phyloP scores from a whole-genome alignment of 2,113 vertebrate genomes.

The Lasiurus cinereus region DNA sequence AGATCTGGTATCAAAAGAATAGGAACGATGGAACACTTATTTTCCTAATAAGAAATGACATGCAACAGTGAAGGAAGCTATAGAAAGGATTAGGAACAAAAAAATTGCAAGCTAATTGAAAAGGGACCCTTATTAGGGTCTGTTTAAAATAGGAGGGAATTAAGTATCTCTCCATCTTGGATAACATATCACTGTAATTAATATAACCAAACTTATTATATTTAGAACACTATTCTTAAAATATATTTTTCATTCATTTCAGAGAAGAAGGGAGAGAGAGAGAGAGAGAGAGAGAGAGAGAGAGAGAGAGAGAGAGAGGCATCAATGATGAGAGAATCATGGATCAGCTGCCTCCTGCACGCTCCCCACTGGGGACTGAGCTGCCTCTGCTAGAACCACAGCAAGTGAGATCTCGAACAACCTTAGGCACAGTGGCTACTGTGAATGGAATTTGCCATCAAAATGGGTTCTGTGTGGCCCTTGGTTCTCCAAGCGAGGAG shows the following conservation, averaged over 20 bases:
- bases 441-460: neutral
- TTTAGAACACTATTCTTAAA: no score
- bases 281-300: no score
- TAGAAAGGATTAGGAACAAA: slow-evolving; percentile 34
- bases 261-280: no score
- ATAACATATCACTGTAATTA: neutral
- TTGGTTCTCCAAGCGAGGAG: neutral
- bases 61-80: slow-evolving; percentile 31
- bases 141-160: neutral
- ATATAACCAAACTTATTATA: slow-evolving; percentile 1
- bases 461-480: neutral
- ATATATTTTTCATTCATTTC: no score
- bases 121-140: neutral
- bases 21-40: neutral
- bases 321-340: no score
- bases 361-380: neutral
- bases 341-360: no score
- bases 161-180: neutral
- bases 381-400: neutral
- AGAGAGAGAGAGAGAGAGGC: no score
- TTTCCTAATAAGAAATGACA: slow-evolving; percentile 70
- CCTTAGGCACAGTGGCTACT: neutral
- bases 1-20: slow-evolving; percentile 67
- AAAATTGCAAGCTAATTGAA: slow-evolving; percentile 44
- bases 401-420: neutral